Conservation (phyloP, 2,888 invertebrate species). For the Acanthococcus lagerstroemiae region DNA sequence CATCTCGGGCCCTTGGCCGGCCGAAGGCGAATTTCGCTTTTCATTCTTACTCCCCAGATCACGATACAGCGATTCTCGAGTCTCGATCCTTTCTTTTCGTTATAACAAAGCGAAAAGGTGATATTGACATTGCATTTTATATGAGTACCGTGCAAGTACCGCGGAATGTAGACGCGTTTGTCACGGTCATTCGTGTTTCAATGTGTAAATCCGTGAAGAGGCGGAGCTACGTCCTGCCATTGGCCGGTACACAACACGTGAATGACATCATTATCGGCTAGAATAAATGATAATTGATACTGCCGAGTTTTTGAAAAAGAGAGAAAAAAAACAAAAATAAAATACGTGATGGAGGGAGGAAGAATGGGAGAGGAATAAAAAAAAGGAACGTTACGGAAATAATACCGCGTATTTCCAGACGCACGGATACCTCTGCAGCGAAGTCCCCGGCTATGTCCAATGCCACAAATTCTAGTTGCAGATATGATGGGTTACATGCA, state of each 20-base stretch:
- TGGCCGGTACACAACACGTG: neutral
- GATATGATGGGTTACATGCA: neutral
- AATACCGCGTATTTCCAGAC: neutral
- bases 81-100: too few relatives aligned
- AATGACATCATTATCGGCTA: conserved; percentile 5
- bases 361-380: too few relatives aligned
- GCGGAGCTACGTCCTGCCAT: neutral
- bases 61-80: too few relatives aligned
- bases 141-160: too few relatives aligned
- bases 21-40: too few relatives aligned
- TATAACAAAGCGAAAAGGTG: too few relatives aligned
- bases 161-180: neutral
- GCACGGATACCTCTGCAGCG: neutral
- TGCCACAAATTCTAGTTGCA: neutral
- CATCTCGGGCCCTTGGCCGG: too few relatives aligned
- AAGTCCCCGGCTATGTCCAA: neutral
- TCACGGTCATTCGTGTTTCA: neutral
- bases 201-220: neutral
- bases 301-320: neutral
- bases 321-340: neutral
- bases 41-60: too few relatives aligned
- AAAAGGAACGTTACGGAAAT: neutral
- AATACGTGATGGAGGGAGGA: too few relatives aligned
- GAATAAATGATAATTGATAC: conserved; percentile 5
- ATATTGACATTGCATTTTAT: too few relatives aligned